Conservation (phyloP, 1,140 invertebrate genomes). For the Yoshiicerus persimilis region DNA sequence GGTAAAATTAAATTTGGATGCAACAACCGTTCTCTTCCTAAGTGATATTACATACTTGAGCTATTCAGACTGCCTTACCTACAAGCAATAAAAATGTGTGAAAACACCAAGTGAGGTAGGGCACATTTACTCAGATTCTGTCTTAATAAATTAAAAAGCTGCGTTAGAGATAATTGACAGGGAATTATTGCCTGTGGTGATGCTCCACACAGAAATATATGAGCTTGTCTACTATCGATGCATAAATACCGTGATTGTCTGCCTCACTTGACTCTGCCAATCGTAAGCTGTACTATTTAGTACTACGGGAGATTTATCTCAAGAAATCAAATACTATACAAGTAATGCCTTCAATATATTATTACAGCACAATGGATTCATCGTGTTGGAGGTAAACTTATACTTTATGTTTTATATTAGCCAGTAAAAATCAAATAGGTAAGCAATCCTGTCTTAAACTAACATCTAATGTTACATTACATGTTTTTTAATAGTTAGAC, state of each 20-base stretch:
- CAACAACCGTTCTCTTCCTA: background rate
- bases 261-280: background rate
- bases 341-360: background rate
- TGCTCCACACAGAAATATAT: background rate
- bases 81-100: constrained; percentile 27
- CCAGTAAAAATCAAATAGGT: background rate
- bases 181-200: constrained; percentile 21
- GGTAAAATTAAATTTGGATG: constrained; percentile 4
- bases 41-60: constrained; percentile 7
- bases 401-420: background rate
- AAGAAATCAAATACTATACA: background rate
- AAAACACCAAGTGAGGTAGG: constrained; percentile 8
- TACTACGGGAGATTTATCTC: background rate
- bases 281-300: background rate
- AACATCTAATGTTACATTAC: background rate
- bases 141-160: constrained; percentile 21
- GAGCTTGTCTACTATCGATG: background rate
- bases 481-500: background rate
- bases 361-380: background rate
- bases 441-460: background rate
- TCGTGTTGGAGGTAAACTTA: no score
- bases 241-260: background rate
- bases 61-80: background rate
- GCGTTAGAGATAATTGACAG: constrained; percentile 25
- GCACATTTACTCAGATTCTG: constrained; percentile 12